Percentiles rank a stretch among this genome's conserved stretches.
phyloP scores from a whole-genome alignment of 2,888 invertebrate genomes.

The Trichogramma dendrolimi region DNA sequence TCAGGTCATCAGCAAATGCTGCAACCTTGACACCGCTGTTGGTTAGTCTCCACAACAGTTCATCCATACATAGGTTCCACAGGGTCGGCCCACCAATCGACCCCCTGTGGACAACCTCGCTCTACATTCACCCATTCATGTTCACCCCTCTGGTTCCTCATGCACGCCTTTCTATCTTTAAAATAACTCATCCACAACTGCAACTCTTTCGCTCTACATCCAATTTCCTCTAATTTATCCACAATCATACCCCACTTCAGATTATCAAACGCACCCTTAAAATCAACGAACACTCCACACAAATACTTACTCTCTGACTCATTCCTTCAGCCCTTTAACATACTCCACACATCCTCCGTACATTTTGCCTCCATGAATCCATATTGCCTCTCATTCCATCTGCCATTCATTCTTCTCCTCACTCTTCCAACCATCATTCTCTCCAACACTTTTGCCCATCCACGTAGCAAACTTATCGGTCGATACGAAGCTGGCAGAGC shows the following conservation, averaged over 20 bases:
- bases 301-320: too few species aligned
- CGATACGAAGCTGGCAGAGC: conserved; percentile 5
- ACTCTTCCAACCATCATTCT: conserved; percentile 8
- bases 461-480: conserved; percentile 3
- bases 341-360: too few species aligned
- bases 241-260: conserved; percentile 14
- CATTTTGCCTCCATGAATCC: conserved; percentile 3
- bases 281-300: conserved; percentile 2
- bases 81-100: conserved; percentile 12
- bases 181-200: conserved; percentile 8
- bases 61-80: conserved; percentile 8
- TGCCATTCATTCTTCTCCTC: background rate
- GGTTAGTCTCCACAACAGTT: background rate
- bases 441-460: conserved; percentile 12
- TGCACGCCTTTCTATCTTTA: conserved; percentile 4
- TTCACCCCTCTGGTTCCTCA: background rate
- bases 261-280: conserved; percentile 11
- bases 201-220: conserved; percentile 5
- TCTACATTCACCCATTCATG: background rate
- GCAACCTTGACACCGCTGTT: background rate
- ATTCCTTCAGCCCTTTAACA: too few species aligned
- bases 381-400: conserved; percentile 8
- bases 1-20: conserved; percentile 17
- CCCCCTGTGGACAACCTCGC: conserved; percentile 15
- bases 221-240: background rate